Percentiles rank a stretch among this genome's conserved stretches.
Evolutionary conservation across 2,797 vertebrate genomes (phyloP).

Genomic region (Channallabes apus): DNA sequence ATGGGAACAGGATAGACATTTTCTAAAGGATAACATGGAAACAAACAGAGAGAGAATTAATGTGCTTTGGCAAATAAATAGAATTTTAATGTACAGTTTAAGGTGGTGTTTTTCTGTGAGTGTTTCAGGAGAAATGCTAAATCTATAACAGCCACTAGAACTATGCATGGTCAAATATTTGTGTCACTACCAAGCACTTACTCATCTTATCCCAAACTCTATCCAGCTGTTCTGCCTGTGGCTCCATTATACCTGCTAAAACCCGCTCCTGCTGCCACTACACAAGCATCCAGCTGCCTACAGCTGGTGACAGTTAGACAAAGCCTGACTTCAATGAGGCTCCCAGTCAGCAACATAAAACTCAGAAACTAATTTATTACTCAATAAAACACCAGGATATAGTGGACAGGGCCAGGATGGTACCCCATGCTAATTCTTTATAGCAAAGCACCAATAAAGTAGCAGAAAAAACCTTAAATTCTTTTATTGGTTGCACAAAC

Average conservation of each 20-base stretch:
- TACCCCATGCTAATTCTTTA: background rate
- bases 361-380: slow-evolving; percentile 5
- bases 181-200: slow-evolving; percentile 15
- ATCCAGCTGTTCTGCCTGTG: slow-evolving; percentile 34
- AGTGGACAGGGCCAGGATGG: background rate
- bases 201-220: slow-evolving; percentile 29
- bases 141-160: slow-evolving; percentile 18
- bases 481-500: background rate
- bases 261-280: slow-evolving; percentile 3
- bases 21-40: background rate
- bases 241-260: slow-evolving; percentile 4
- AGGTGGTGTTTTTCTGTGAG: background rate
- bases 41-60: background rate
- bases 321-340: background rate
- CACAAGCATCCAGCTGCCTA: slow-evolving; percentile 10
- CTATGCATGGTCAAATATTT: slow-evolving; percentile 23
- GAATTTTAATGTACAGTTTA: background rate
- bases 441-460: background rate
- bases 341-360: slow-evolving; percentile 8
- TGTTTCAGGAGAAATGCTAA: background rate
- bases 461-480: background rate
- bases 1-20: background rate
- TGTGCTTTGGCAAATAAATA: slow-evolving; percentile 11
- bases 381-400: slow-evolving; percentile 21
- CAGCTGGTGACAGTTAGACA: slow-evolving; percentile 5